Base-by-base conservation (phyloP, 2,888 invertebrate genomes). In the Chymomyza fuscimana region DNA sequence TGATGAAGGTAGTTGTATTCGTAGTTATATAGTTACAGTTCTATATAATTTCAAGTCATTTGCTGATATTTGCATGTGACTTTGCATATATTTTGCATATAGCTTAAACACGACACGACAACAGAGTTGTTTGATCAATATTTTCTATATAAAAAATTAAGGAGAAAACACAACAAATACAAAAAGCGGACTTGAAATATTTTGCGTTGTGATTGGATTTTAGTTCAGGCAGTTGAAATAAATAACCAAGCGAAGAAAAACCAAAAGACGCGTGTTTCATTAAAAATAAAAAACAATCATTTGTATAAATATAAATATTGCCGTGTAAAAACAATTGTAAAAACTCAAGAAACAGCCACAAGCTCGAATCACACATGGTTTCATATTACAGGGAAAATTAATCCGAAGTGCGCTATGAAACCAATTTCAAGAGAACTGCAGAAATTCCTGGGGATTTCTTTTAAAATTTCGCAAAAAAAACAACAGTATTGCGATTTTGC, bases 51-150 rank as follows among this genome's bases (percentile, higher is more conserved):
- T 32, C 10, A n/a, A 16, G 15, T 16, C 12, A 22, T 52, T 46
- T 51, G 32, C n/a, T 61, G 65, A 68, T 60, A 67, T 70, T 69
- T 68, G 74, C 71, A 69, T 75, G 76, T 75, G 69, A 75, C 69
- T 76, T 74, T 69, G 54, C 69, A 60, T 69, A 65, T 60, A 40
- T 60, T 54, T 63, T 54, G 22, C 16, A 50, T 56, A 63, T 54
- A 56, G 56, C 58, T 54, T 51, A 65, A 16, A 65, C 70, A 72
- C 65, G 67, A 78, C 70, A 76, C 68, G 72, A 73, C 74, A 25
- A 46, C 79, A 71, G 69, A 73, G 12, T 78, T 85, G 89, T 89
- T 89, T 89, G 89, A 89, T 89, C 89, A 81, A 89, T 89, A 89
- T 70, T 61, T 61, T 19, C 59, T 59, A 65, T 59, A 65, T 65